Evolutionary conservation across 2,888 invertebrate species (phyloP).

Genomic region (Cerastoderma edule): DNA sequence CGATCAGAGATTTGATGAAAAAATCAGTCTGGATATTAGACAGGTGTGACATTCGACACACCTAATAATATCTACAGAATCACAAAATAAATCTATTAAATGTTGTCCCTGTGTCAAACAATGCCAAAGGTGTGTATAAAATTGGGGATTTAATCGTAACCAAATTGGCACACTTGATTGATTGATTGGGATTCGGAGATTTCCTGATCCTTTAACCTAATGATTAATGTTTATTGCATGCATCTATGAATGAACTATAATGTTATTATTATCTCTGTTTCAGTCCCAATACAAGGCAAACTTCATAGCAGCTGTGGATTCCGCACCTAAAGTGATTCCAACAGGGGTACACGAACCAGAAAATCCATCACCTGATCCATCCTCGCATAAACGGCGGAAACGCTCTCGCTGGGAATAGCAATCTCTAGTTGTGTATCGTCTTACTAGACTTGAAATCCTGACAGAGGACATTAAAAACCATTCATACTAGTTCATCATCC

Average conservation of each 20-base stretch:
- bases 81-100: too few relatives aligned
- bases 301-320: constrained; percentile 77
- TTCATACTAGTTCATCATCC: too few relatives aligned
- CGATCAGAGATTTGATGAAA: too few relatives aligned
- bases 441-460: too few relatives aligned
- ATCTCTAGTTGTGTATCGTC: too few relatives aligned
- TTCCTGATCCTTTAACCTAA: background rate
- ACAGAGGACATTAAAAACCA: too few relatives aligned
- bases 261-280: constrained; percentile 25
- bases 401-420: constrained; percentile 59
- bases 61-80: too few relatives aligned
- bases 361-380: constrained; percentile 41
- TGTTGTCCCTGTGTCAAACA: too few relatives aligned
- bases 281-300: constrained; percentile 83
- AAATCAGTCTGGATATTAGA: too few relatives aligned
- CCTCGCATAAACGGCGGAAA: constrained; percentile 39
- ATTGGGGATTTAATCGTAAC: too few relatives aligned
- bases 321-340: constrained; percentile 52
- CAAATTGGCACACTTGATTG: background rate
- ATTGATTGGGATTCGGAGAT: background rate
- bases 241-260: background rate
- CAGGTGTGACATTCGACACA: too few relatives aligned
- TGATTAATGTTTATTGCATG: background rate
- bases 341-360: constrained; percentile 56
- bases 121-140: too few relatives aligned